Percentiles rank a stretch among this genome's conserved stretches.
phyloP scores from a whole-genome alignment of 2,113 vertebrate species.

The Phaethornis superciliosus region DNA sequence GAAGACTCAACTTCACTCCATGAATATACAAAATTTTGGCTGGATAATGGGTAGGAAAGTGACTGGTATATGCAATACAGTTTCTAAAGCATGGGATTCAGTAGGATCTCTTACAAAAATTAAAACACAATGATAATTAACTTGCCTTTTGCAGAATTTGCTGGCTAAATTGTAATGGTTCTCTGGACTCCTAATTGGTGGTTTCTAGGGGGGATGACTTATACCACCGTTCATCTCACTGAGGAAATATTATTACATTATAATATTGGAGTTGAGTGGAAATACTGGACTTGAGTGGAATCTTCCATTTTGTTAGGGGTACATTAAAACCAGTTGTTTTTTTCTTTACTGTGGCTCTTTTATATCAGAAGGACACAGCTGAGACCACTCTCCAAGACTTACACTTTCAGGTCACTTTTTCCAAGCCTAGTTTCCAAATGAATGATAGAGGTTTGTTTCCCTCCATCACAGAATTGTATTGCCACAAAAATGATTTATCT shows the following conservation, averaged over 20 bases:
- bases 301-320: not conserved
- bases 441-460: not conserved
- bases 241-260: not conserved
- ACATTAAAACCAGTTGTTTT: not conserved
- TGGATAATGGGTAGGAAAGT: not conserved
- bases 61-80: not conserved
- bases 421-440: conserved; percentile 8
- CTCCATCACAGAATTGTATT: not conserved
- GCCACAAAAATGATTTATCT: conserved; percentile 48
- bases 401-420: conserved; percentile 30
- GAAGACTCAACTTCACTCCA: not conserved
- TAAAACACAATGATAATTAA: not conserved
- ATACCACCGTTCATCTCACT: not conserved
- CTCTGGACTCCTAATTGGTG: not conserved
- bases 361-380: not conserved
- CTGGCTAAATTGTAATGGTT: not conserved
- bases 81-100: not conserved
- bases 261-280: not conserved
- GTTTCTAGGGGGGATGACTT: not conserved
- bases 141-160: not conserved
- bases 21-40: not conserved
- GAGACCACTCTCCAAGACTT: not conserved
- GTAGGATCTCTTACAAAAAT: not conserved
- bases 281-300: not conserved
- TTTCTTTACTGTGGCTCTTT: not conserved